Base-by-base conservation (phyloP, 2,113 vertebrate species). In the Azemiops feae region DNA sequence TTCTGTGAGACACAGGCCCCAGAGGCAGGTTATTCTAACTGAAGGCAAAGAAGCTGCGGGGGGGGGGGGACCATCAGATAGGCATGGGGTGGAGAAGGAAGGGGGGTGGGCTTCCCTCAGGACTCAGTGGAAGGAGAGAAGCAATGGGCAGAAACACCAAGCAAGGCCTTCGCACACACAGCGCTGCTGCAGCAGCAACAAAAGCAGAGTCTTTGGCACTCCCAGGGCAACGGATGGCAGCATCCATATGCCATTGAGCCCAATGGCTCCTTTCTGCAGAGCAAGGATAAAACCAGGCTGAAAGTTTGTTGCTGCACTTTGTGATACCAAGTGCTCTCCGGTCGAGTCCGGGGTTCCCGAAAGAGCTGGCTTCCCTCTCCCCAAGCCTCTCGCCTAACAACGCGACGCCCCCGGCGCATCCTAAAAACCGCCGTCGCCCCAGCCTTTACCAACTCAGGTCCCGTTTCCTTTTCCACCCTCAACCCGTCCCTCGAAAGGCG, bases 401-500 rank as follows among this genome's bases (percentile, higher is more conserved):
- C 53, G 47, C 53, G 52, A 1, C 20, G 43, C 22, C 10, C 47
- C 85, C 39, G 9, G 43, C 12, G 23, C 16, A 25, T 34, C 23
- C 30, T 30, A 53, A 6, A 23, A 30, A 6, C 53, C 81, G 25
- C 43, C 50, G 50, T 14, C 43, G 22, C 18, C 1, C 0, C 58
- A 5, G 11, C 43, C 57, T 22, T 12, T 27, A 16, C 47, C 23
- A 3, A n/a, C 47, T 16, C 50, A 25, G 11, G 30, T 7, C 0
- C 20, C 30, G 23, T 20, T 6, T 25, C 60, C 50, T 14, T 64
- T 14, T 64, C 10, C 60, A 30, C 60, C 16, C 2, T 0, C 91
- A 81, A 0, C 23, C 45, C 52, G 58, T 4, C 0, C 30, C 16
- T 4, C 60, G 0, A 0, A 3, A 7, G 14, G 12, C 43, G 45